These are phyloP conservation scores for Poeciliopsis presidionis DNA, from an alignment of 2,797 vertebrate genomes.

Conservation along the genomic window DNA sequence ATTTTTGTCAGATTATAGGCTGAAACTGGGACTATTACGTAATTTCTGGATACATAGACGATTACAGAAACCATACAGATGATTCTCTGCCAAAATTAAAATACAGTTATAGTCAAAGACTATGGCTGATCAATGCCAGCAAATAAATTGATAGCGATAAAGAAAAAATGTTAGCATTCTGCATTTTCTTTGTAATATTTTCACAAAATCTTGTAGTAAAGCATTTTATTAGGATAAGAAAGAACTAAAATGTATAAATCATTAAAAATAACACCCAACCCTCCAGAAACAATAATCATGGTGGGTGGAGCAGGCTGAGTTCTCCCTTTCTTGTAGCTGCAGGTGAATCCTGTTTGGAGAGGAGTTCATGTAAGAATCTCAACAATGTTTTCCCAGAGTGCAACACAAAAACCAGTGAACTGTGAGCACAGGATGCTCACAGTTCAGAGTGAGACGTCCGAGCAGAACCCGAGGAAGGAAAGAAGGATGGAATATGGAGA, in stretches of 20 bases:
- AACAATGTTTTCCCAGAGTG: conserved; percentile 70
- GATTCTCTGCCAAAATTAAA: background rate
- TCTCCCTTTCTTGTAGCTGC: conserved; percentile 48
- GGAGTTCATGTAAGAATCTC: conserved; percentile 68
- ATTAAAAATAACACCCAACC: conserved; percentile 25
- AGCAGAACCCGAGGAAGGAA: conserved; percentile 20
- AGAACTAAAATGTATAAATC: background rate
- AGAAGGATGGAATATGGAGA: conserved; percentile 1
- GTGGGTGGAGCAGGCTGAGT: conserved; percentile 47
- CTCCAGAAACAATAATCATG: conserved; percentile 65
- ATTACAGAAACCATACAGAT: background rate
- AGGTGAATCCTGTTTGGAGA: conserved; percentile 59
- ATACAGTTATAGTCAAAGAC: background rate
- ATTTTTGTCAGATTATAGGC: background rate
- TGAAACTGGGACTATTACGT: background rate
- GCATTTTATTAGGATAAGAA: background rate
- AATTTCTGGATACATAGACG: background rate
- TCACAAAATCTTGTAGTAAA: background rate
- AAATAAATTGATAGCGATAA: conserved; percentile 4
- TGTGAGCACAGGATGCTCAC: conserved; percentile 29
- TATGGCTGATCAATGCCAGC: background rate
- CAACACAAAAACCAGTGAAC: conserved; percentile 32
- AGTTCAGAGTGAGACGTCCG: conserved; percentile 39
- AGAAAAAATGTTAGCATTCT: background rate
- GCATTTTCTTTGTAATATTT: background rate